A percentile compares a stretch with the other conserved stretches of the same genome.
Evolutionary conservation across 2,113 vertebrate genomes (phyloP).

Genomic region (Acanthochromis polyacanthus): DNA sequence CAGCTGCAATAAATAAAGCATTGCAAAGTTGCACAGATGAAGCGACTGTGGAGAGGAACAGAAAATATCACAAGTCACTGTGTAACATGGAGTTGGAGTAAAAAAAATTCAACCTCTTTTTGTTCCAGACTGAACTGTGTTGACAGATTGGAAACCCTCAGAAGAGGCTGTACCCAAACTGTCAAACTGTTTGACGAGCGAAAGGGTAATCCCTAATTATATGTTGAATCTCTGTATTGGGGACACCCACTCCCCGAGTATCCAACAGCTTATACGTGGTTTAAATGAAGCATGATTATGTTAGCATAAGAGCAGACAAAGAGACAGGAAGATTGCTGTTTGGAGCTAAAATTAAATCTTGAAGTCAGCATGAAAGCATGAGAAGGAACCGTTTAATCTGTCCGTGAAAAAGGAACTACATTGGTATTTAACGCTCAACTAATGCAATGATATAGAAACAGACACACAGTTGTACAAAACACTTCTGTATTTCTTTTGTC

Average conservation of each 20-base stretch:
- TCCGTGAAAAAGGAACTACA: slow-evolving; percentile 40
- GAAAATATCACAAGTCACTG: slow-evolving; percentile 5
- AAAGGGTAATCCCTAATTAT: slow-evolving; percentile 81
- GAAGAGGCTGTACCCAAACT: slow-evolving; percentile 75
- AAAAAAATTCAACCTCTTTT: not conserved
- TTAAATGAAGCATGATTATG: slow-evolving; percentile 44
- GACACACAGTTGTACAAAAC: not conserved
- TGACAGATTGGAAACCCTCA: slow-evolving; percentile 50
- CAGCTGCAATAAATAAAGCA: slow-evolving; percentile 52
- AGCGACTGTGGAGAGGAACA: not conserved
- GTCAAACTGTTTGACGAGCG: slow-evolving; percentile 71
- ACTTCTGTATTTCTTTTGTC: slow-evolving; percentile 36
- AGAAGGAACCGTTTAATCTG: slow-evolving; percentile 19
- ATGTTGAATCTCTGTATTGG: slow-evolving; percentile 49
- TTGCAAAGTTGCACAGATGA: slow-evolving; percentile 26
- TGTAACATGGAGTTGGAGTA: not conserved
- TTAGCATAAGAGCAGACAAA: slow-evolving; percentile 50
- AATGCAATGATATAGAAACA: not conserved
- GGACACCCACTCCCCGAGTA: slow-evolving; percentile 62
- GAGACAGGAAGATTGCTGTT: not conserved
- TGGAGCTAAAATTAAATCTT: slow-evolving; percentile 29
- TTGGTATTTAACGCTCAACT: not conserved
- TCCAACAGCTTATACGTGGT: slow-evolving; percentile 49
- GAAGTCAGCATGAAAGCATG: slow-evolving; percentile 6
- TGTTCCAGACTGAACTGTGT: slow-evolving; percentile 18